Evolutionary conservation across 2,113 vertebrate genomes (phyloP).

Genomic region (Muscicapa adusta): DNA sequence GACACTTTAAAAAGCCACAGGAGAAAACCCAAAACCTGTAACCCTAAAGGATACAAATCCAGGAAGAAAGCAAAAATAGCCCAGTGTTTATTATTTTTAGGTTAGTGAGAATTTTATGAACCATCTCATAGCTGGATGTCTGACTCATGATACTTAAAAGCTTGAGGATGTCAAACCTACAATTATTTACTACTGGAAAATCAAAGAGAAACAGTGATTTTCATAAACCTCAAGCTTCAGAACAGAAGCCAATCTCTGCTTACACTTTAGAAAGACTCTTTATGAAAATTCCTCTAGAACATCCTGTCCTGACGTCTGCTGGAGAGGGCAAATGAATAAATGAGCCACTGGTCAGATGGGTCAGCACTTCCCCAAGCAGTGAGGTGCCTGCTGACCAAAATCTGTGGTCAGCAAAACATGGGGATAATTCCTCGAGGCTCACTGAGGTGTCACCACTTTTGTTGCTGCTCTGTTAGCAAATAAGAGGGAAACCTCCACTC

Average conservation of each 20-base stretch:
- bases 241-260: constrained; percentile 27
- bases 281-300: background rate
- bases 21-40: background rate
- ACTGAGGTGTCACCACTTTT: background rate
- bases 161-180: constrained; percentile 17
- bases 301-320: background rate
- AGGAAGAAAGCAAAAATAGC: constrained; percentile 24
- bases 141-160: constrained; percentile 49
- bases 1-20: background rate
- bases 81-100: constrained; percentile 28
- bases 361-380: background rate
- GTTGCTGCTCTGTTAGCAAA: background rate
- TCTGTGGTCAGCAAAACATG: background rate
- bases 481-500: accelerated
- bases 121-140: background rate
- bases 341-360: background rate
- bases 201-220: constrained; percentile 52
- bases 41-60: background rate
- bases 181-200: constrained; percentile 48
- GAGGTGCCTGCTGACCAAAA: background rate
- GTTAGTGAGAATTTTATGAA: constrained; percentile 20
- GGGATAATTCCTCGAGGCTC: background rate
- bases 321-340: background rate
- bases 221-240: constrained; percentile 48
- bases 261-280: constrained; percentile 9